A percentile compares a stretch with the other conserved stretches of the same genome.
Evolutionary conservation across 1,140 invertebrate genomes (phyloP).

Genomic region (Limonius californicus): DNA sequence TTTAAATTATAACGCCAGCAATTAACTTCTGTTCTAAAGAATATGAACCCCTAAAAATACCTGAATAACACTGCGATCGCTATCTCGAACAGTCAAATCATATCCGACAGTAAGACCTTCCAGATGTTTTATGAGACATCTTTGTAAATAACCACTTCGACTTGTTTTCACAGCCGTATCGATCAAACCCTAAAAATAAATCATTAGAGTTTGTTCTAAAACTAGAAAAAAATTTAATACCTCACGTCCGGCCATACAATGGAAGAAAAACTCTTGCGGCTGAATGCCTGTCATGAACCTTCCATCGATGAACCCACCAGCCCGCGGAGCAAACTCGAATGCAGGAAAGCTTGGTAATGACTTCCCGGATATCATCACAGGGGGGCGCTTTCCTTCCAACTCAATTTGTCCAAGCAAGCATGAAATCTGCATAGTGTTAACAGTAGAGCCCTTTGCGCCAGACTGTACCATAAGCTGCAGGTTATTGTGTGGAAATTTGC

Average conservation of each 20-base stretch:
- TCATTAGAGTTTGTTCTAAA: not conserved
- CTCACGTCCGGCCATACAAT: conserved; percentile 99
- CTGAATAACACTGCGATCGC: conserved; percentile 91
- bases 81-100: conserved; percentile 92
- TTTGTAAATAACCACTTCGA: conserved; percentile 95
- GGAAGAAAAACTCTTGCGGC: conserved; percentile 98
- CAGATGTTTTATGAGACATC: conserved; percentile 96
- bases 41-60: too few species aligned
- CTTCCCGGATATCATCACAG: conserved; percentile 89
- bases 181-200: conserved; percentile 59
- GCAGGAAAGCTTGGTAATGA: conserved; percentile 89
- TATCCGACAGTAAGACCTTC: conserved; percentile 91
- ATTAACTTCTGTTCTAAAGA: too few species aligned
- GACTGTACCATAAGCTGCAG: conserved; percentile 97
- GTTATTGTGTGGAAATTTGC: conserved; percentile 91
- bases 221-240: too few species aligned
- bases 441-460: conserved; percentile 95
- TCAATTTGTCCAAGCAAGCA: conserved; percentile 97
- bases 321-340: conserved; percentile 86
- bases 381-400: conserved; percentile 94
- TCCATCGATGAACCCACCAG: conserved; percentile 94
- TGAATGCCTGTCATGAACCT: conserved; percentile 96
- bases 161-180: conserved; percentile 91
- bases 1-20: too few species aligned
- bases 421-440: conserved; percentile 97